phyloP scores from a whole-genome alignment of 2,888 invertebrate species.

The Pedicia rivosa region DNA sequence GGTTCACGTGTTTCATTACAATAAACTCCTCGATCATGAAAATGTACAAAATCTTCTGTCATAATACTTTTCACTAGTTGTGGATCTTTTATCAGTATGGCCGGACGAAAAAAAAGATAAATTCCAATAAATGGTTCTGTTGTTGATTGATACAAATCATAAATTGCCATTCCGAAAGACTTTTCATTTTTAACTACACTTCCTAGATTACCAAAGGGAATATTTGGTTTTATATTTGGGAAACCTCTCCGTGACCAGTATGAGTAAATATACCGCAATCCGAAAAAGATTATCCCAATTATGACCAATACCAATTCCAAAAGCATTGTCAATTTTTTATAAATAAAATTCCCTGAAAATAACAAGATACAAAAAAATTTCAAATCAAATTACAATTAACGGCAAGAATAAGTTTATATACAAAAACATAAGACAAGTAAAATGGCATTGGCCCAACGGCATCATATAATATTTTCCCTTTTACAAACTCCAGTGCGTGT shows the following conservation, averaged over 20 bases:
- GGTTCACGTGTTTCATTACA: slow-evolving; percentile 43
- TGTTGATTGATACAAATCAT: slow-evolving; percentile 36
- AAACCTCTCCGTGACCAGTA: slow-evolving; percentile 43
- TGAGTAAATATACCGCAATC: slow-evolving; percentile 15
- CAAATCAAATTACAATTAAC: no score
- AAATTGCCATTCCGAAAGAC: slow-evolving; percentile 43
- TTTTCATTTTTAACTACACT: slow-evolving; percentile 36
- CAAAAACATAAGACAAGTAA: no score
- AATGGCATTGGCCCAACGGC: no score
- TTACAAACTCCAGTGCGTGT: no score
- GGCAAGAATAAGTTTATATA: no score
- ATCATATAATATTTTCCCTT: no score
- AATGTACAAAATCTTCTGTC: slow-evolving; percentile 43
- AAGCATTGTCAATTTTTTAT: no score
- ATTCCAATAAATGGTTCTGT: slow-evolving; percentile 35
- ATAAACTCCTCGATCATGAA: slow-evolving; percentile 47
- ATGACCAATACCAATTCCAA: no score
- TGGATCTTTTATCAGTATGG: slow-evolving; percentile 42
- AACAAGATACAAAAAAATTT: no score
- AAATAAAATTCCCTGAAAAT: no score
- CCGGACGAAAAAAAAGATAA: slow-evolving; percentile 43
- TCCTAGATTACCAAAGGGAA: slow-evolving; percentile 45
- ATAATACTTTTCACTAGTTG: slow-evolving; percentile 43
- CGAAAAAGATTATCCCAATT: no score
- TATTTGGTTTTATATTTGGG: slow-evolving; percentile 34